Base-by-base conservation (phyloP, 2,888 invertebrate species). In the Dynastes hyllus region DNA sequence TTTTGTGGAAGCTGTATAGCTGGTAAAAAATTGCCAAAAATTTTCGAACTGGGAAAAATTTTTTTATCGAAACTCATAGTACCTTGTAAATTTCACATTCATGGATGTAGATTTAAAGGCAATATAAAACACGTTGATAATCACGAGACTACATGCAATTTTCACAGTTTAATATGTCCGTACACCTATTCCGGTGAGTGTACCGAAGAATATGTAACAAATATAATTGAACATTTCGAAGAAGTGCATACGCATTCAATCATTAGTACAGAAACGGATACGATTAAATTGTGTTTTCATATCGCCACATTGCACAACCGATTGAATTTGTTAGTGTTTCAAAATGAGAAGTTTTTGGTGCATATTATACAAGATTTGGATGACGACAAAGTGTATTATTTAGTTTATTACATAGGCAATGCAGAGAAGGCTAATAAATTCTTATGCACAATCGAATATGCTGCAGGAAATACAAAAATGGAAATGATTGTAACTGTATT, bases 401-500 rank as follows among this genome's bases (percentile, higher is more conserved):
- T 84, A 58, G 83, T 87, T 58, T 86, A 85, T 77, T 84, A 85
- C 79, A 80, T 86, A 6, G 86, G 84, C 78, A 84, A 84, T 66
- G 80, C 82, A 53, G 83, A 83, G 29, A 83, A 81, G 27, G 71
- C 80, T 8, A 76, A 81, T 9, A 82, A 82, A 53, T 84, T 84
- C 80, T 82, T 85, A 37, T 87, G 85, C 79, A 83, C 83, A 16
- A 85, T 87, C 2, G 87, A 87, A 78, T 86, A 86, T 79, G 84
- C 84, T 61, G 86, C 86, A 4, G 50, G 71, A 51, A 61, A 50
- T 70, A 82, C 87, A 37, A 86, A 85, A 80, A 85, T 86, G 51
- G 84, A 85, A 79, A 85, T 85, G 2, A 84, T 83, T 78, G 83
- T 75, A 50, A 55, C 70, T 13, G 75, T 83, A 61, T 67, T 81